Conservation (phyloP, 2,113 vertebrate genomes). For the Ammodytes dubius region DNA sequence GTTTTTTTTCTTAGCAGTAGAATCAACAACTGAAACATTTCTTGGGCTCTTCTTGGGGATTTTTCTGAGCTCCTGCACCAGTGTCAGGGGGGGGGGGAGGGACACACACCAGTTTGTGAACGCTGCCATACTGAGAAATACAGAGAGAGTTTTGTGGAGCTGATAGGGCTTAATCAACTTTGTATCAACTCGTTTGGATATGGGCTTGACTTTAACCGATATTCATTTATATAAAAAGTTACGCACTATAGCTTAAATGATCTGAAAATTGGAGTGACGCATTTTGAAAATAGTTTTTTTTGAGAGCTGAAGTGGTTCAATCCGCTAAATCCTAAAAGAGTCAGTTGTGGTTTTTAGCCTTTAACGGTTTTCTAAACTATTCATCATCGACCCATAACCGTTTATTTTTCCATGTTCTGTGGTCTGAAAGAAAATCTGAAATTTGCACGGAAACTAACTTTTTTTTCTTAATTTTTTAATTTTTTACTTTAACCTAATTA, state of each 20-base stretch:
- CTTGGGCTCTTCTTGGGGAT: no score
- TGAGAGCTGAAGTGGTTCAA: constrained; percentile 7
- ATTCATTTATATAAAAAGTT: no score
- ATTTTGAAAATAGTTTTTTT: constrained; percentile 24
- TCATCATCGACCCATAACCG: constrained; percentile 29
- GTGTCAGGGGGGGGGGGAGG: no score
- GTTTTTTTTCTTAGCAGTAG: no score
- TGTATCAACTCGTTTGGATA: no score
- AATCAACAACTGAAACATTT: no score
- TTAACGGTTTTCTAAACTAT: not conserved
- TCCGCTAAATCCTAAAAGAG: constrained; percentile 4
- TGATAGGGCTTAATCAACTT: no score
- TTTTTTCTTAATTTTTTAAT: not conserved
- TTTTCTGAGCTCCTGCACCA: no score
- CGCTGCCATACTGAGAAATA: no score
- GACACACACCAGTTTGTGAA: no score
- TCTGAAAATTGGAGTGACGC: constrained; percentile 30
- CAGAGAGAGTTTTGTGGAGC: no score
- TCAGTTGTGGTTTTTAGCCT: constrained; percentile 28
- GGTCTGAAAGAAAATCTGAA: constrained; percentile 17
- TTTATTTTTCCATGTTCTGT: constrained; percentile 26
- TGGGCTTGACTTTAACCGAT: no score
- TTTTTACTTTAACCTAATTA: not conserved
- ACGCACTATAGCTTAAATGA: not conserved
- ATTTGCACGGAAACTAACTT: constrained; percentile 2